Evolutionary conservation across 2,113 vertebrate species (phyloP).

Genomic region (Piliocolobus tephrosceles): DNA sequence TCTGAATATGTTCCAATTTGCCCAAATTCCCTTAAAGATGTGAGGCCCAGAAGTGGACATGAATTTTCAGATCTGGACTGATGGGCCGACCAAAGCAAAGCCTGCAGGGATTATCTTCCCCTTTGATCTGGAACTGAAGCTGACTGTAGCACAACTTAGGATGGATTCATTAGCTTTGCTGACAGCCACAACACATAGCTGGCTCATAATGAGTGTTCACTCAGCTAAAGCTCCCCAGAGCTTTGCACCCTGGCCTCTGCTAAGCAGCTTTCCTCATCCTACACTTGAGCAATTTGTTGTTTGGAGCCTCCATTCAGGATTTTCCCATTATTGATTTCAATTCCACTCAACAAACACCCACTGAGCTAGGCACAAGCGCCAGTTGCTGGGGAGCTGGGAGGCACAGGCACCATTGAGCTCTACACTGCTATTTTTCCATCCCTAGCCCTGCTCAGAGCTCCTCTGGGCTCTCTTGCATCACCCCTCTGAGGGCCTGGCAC

Average conservation of each 20-base stretch:
- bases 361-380: neutral
- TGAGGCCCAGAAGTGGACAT: neutral
- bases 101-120: neutral
- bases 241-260: neutral
- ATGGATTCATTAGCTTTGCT: neutral
- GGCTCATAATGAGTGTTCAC: neutral
- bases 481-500: neutral
- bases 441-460: neutral
- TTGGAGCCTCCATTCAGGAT: neutral
- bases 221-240: neutral
- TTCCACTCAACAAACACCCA: neutral
- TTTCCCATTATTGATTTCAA: neutral
- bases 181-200: neutral
- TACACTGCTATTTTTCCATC: neutral
- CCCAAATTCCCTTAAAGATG: constrained; percentile 30
- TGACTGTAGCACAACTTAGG: neutral
- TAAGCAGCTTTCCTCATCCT: constrained; percentile 2
- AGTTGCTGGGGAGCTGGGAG: neutral
- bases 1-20: constrained; percentile 13
- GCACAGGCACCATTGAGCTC: neutral
- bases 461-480: fast-evolving
- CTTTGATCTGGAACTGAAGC: neutral
- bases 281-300: neutral
- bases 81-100: constrained; percentile 17
- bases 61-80: constrained; percentile 29